Evolutionary conservation across 2,888 invertebrate species (phyloP), one percentile per base, ranked within the genome.

Genomic region (Thecophora atra): DNA sequence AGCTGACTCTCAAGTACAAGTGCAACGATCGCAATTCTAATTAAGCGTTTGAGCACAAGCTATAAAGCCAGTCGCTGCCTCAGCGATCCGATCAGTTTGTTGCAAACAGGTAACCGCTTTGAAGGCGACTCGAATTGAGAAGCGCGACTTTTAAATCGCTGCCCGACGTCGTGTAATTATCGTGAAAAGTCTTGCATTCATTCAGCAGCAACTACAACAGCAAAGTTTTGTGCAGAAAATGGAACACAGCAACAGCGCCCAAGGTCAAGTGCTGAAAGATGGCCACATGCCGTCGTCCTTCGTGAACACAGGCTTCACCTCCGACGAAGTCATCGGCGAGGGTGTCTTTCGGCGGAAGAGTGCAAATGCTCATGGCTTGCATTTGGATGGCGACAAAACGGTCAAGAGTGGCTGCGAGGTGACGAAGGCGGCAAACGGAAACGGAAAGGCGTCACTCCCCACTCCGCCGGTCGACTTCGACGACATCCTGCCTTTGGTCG

Each of bases 401-500:
- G 1, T 47, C 21, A 24, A 13, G 26, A 15, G 52, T 26, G 6
- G 68, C 66, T 5, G 76, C n/a, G 75, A 26, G 76, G 77, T 54
- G 70, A 19, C 5, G 76, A 74, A n/a, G 77, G 77, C 52, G 15
- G 66, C 51, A 21, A 69, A 30, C 7, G 68, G 52, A 44, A 21
- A 44, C n/a, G 54, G 71, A 7, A 66, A 72, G 21, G 19, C 24
- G 63, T 58, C 63, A 8, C 66, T 76, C 30, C n/a, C n/a, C n/a
- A n/a, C n/a, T n/a, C 79, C 82, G 28, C 77, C 77, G 13, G 76
- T 93, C 60, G 95, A 95, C 85, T 95, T 96, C 77, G 95, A 96
- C 79, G 94, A 95, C 80, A 86, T 96, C 71, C 83, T 96, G 80
- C 94, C 94, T 26, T 89, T 94, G 79, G 90, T 96, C 17, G 95